Base-by-base conservation (phyloP, 2,113 vertebrate genomes). In the Scopus umbretta region DNA sequence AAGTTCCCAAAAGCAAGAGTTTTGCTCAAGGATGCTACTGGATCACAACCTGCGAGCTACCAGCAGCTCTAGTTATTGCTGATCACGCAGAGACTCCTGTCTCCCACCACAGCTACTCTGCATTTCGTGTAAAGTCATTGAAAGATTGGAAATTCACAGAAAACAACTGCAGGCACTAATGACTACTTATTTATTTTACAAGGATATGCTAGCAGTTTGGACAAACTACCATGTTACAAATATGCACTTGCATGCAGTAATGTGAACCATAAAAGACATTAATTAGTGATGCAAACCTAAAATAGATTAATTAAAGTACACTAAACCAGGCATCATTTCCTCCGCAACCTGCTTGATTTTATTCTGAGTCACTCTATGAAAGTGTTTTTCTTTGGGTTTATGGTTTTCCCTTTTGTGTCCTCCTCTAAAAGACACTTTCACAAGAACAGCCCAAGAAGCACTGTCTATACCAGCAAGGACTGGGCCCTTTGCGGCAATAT, bases 261-360 rank as follows among this genome's bases (percentile, higher is more conserved):
- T 80, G 38, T 61, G 88, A 93, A 90, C 76, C 84, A 93, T 82
- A 71, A 86, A 94, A 88, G 43, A 91, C 76, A 94, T 91, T 92
- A 86, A 91, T 88, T 96, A 95, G 75, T 36, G 78, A 94, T 92
- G 62, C 79, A 96, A 91, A 87, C 65, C 56, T 82, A 84, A 91
- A 91, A 83, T 45, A 83, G 62, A 93, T 92, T 79, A 88, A 90
- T 90, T 92, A 55, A 91, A 86, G 30, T 71, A 92, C 32, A 86
- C n/a, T 90, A 97, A 96, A 84, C 15, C 47, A 68, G 78, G 65
- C 80, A 94, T 78, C 10, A 66, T 92, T 89, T 96, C 91, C 87
- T 95, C 52, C 14, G 74, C 73, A 86, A 65, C 50, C 34, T 71
- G 43, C n/a, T 84, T 67, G 50, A 87, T 65, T 97, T 91, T 91